A percentile compares a stretch with the other conserved stretches of the same genome.
Evolutionary conservation across 92 coral and sea anemone genomes (phyloP).

Genomic region (Epizoanthus fatuus): DNA sequence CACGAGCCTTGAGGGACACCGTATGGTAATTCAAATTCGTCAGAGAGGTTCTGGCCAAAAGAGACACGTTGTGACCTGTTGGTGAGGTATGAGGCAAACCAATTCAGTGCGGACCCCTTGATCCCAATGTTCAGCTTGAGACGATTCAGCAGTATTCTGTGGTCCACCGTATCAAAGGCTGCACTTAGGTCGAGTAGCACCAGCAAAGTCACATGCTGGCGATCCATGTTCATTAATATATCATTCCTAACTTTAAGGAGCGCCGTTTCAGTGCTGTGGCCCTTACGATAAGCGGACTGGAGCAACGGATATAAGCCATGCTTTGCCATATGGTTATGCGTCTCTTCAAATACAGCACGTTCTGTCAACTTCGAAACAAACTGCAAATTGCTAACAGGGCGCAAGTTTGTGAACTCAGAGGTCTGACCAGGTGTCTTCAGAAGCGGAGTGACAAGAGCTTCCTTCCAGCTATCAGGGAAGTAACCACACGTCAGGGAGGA

Average conservation of each 20-base stretch:
- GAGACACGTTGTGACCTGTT: background rate
- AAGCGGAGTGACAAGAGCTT: background rate
- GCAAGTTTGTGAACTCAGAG: slow-evolving; percentile 14
- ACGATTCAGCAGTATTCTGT: no score
- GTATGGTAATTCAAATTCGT: no score
- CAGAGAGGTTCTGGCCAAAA: no score
- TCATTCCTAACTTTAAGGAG: no score
- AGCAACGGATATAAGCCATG: slow-evolving; percentile 8
- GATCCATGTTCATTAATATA: no score
- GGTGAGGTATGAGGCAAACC: slow-evolving; percentile 5
- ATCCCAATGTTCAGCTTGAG: background rate
- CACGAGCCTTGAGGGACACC: slow-evolving; percentile 12
- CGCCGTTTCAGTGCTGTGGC: no score
- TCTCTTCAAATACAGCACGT: slow-evolving; percentile 16
- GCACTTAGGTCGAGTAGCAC: no score
- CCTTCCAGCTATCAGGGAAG: no score
- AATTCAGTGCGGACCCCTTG: background rate
- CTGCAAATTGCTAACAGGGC: background rate
- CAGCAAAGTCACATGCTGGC: no score
- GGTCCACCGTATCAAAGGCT: no score
- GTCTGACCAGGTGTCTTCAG: background rate
- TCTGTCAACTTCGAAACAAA: slow-evolving; percentile 24
- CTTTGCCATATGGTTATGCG: slow-evolving; percentile 3
- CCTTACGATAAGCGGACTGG: no score
- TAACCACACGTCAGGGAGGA: background rate